Evolutionary conservation across 2,797 vertebrate species (phyloP).

Genomic region (Neosilurus mollespiculum): DNA sequence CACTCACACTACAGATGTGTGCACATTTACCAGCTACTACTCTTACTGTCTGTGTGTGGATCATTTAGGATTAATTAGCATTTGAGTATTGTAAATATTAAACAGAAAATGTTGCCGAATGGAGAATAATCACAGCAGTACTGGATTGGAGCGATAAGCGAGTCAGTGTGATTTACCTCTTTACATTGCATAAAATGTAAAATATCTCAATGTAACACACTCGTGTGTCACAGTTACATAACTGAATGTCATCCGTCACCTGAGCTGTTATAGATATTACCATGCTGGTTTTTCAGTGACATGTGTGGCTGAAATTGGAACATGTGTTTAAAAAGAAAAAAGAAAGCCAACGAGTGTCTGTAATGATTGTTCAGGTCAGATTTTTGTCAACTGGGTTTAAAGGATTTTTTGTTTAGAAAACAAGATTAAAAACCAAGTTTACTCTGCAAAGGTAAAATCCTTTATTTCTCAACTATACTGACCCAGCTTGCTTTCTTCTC

Average conservation of each 20-base stretch:
- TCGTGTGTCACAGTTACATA: background rate
- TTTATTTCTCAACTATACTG: background rate
- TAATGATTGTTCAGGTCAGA: background rate
- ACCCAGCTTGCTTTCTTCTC: background rate
- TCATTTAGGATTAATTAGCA: background rate
- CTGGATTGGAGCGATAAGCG: background rate
- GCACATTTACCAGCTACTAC: background rate
- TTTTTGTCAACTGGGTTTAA: background rate
- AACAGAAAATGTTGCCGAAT: background rate
- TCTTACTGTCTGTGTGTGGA: background rate
- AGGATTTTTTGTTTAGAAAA: background rate
- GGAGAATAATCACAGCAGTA: background rate
- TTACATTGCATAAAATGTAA: background rate
- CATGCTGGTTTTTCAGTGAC: background rate
- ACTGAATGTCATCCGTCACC: background rate
- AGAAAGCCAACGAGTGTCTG: background rate
- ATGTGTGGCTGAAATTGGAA: background rate
- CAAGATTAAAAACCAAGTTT: background rate
- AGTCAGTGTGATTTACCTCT: background rate
- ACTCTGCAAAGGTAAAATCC: background rate
- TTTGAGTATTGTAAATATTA: background rate
- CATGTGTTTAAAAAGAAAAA: background rate
- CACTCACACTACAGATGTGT: background rate
- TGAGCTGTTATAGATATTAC: background rate
- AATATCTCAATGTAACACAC: background rate